Base-by-base conservation (phyloP, 2,113 vertebrate species). In the Mustela lutreola region DNA sequence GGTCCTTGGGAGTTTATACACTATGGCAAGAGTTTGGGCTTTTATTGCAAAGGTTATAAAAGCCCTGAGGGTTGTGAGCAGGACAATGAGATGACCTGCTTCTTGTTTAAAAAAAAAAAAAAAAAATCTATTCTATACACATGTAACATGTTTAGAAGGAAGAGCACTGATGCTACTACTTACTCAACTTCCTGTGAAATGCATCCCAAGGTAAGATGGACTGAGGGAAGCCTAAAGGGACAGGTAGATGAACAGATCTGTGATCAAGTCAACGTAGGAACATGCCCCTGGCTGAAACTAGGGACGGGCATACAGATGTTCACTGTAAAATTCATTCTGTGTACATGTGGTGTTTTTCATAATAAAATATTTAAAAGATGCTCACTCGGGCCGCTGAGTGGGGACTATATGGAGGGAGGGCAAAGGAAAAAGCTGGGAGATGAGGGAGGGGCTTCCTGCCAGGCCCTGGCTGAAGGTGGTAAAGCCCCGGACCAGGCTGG, bases 121-220 rank as follows among this genome's bases (percentile, higher is more conserved):
- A 26, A 82, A 33, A 39, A 89, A 26, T 58, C 60, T 80, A 24
- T 63, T 86, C 71, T 75, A 6, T 73, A 24, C 14, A 58, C 15
- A 84, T 19, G 26, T 48, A 11, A 63, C 18, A n/a, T 90, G 56
- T 70, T 48, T 84, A 67, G 24, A 28, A 12, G 12, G 21, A n/a
- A 67, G 36, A 76, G 3, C 50, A 36, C 33, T 63, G 19, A n/a
- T 65, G 31, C 73, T 33, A 10, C 5, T 50, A 50, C 18, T 81
- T 63, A 80, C 19, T 80, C 7, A 53, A 33, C 18, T 81, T 81
- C 79, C 15, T 80, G 73, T 80, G 48, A 91, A 83, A 91, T 60
- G 12, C n/a, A 80, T 84, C 11, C 42, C 33, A 79, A 92, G 80
- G 50, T 53, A 83, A 82, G 6, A 82, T 24, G 36, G 33, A 71